phyloP scores from a whole-genome alignment of 2,113 vertebrate genomes.

The Syrmaticus mikado region DNA sequence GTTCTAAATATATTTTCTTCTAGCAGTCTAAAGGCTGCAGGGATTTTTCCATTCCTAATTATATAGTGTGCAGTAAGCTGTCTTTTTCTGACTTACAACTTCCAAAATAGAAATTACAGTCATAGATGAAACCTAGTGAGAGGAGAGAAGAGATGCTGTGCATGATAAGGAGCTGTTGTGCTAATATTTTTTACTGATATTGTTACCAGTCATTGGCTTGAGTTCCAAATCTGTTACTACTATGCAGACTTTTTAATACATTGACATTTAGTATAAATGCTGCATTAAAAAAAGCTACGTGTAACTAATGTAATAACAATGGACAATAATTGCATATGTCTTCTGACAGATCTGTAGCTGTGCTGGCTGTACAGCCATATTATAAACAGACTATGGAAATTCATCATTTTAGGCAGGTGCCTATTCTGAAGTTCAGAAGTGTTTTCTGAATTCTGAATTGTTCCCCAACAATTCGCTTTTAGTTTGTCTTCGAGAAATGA shows the following conservation, averaged over 20 bases:
- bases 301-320: neutral
- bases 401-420: neutral
- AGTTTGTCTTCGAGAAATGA: neutral
- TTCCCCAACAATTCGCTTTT: neutral
- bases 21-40: slow-evolving; percentile 14
- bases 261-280: neutral
- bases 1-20: slow-evolving; percentile 54
- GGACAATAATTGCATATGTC: neutral
- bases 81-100: slow-evolving; percentile 46
- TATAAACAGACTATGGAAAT: neutral
- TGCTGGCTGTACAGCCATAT: neutral
- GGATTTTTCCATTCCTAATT: slow-evolving; percentile 61
- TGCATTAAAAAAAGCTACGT: neutral
- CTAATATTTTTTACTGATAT: slow-evolving; percentile 13
- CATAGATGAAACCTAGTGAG: neutral
- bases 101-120: slow-evolving; percentile 23
- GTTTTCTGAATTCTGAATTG: neutral
- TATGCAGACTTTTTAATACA: neutral
- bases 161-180: neutral
- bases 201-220: neutral
- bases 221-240: neutral
- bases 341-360: neutral
- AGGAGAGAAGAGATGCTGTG: neutral
- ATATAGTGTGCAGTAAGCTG: neutral
- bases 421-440: neutral